Evolutionary conservation across 2,888 invertebrate genomes (phyloP), one percentile per base, ranked within the genome.

Genomic region (Apeira syringaria): DNA sequence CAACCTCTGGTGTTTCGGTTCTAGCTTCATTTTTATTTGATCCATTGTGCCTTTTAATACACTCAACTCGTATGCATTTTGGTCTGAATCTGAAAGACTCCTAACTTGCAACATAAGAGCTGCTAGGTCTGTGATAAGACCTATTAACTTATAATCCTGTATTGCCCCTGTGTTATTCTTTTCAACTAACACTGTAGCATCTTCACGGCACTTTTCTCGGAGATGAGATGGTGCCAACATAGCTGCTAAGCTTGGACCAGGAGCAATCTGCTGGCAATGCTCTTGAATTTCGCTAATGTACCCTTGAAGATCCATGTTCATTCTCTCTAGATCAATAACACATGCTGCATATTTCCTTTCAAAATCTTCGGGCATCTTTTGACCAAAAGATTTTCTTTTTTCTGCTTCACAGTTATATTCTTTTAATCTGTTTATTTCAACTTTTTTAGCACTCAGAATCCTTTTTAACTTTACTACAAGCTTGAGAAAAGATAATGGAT

Each of bases 321-420:
- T 93, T 66, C 94, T 94, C 69, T 98, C 98, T 61, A 99, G 92
- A 54, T 98, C 97, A 38, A 98, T 93, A 1, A 99, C 94, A 58
- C 93, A 92, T 50, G 94, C 92, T 7, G 98, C 98, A 88, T 99
- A 99, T 66, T 94, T 94, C 59, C 95, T 93, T 76, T 98, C 97
- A 77, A 98, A 99, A 68, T 98, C 98, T 49, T 95, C 94, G 2
- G 95, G 93, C 64, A 97, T 92, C 48, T 92, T 92, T 65, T 95
- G 93, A 17, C 95, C 94, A 73, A 94, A 95, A 0, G 96, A 95
- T 79, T 94, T 93, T 73, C 94, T 92, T 78, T 95, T 94, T 71
- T 99, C 98, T 0, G 97, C 98, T 76, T 97, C 96, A 45, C 95
- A 92, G 68, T 99, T 99, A 93, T 97, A 95, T 45, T 95, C 94